Base-by-base conservation (phyloP, 2,888 invertebrate genomes). In the Tetragnatha montana region DNA sequence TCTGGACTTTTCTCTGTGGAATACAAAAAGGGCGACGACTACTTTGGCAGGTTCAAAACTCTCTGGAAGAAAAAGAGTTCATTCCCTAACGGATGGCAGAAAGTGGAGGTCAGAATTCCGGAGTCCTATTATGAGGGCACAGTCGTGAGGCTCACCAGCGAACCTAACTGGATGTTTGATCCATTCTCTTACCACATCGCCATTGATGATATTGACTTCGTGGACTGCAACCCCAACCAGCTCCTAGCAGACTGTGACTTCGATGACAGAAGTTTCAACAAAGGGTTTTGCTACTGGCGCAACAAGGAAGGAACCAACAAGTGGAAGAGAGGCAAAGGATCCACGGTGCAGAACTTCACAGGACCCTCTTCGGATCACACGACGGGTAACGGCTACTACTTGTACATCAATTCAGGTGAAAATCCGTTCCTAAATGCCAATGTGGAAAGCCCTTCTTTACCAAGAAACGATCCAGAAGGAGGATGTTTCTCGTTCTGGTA, bases 401-500 rank as follows among this genome's bases (percentile, higher is more conserved):
- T 91, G 14, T 91, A 86, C 68, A 71, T 84, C n/a, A 81, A 88
- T 69, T 68, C 81, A 35, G 17, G 0, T 19, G 19, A 22, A 10
- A 10, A 10, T 10, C 6, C 12, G 1, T 87, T 71, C 12, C 8
- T 49, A 50, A n/a, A 35, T 8, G 89, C 88, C 35, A 19, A 47
- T 10, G 70, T 91, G 35, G 73, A 6, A 12, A 91, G 91, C 22
- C 88, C 91, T 12, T 51, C 35, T 12, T 71, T 91, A 3, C 85
- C 87, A 81, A 88, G 78, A 87, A 91, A 80, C 71, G 17, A 10
- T 3, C 88, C 90, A 1, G 91, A 89, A 10, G 88, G 87, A 8
- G 91, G 92, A 68, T 93, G 93, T 91, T 91, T 93, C 70, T 91
- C 91, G 47, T 93, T 93, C 92, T 93, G 93, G 93, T 93, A 93